A percentile compares a stretch with the other conserved stretches of the same genome.
phyloP scores from a whole-genome alignment of 2,113 vertebrate genomes.

The human (Homo sapiens) region GRCh38 chr5:59299001-59299500 shows the following conservation, averaged over 20 bases:
- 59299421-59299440: not conserved
- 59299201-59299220: not conserved
- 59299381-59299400: not conserved
- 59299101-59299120: not conserved
- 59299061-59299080: not conserved
- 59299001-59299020: not conserved
- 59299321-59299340: not conserved
- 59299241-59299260: not conserved
- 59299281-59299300: not conserved
- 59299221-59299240: not conserved
- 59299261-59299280: not conserved
- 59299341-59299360: not conserved
- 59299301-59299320: not conserved
- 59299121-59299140: not conserved
- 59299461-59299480: constrained; percentile 11
- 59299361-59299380: not conserved
- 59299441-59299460: not conserved
- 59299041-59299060: not conserved
- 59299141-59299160: not conserved
- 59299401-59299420: not conserved
- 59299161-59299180: not conserved
- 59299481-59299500: not conserved
- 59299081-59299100: not conserved
- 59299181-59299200: not conserved
- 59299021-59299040: not conserved